Percentiles rank a stretch among this genome's conserved stretches.
Conservation (phyloP, 2,113 vertebrate species). For the Odocoileus hemionus region DNA sequence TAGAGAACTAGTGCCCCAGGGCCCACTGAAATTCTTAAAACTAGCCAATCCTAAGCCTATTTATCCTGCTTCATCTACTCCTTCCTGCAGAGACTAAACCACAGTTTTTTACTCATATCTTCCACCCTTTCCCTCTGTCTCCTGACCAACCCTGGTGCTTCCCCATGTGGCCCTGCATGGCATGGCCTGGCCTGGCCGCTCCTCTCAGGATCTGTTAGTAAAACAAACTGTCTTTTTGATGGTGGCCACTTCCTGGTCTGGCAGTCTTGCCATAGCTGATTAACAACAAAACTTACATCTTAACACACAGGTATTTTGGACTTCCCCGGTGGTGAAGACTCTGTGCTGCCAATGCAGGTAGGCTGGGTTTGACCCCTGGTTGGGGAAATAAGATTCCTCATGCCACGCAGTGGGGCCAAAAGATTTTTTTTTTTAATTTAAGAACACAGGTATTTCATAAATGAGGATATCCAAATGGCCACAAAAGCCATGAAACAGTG, state of each 20-base stretch:
- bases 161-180: not conserved
- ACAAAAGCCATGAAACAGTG: not conserved
- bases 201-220: not conserved
- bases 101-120: not conserved
- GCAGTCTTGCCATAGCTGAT: not conserved
- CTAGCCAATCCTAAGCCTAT: not conserved
- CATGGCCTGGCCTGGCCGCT: not conserved
- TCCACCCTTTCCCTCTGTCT: not conserved
- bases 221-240: not conserved
- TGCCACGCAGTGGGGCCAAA: not conserved
- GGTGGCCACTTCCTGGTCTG: not conserved
- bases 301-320: not conserved
- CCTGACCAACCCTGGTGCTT: not conserved
- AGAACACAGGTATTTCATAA: not conserved
- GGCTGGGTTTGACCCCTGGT: not conserved
- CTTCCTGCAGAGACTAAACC: not conserved
- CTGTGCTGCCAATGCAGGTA: not conserved
- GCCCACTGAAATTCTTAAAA: not conserved
- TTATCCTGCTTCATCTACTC: not conserved
- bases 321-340: not conserved
- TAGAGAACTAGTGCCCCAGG: not conserved
- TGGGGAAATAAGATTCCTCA: not conserved
- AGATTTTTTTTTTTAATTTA: not conserved
- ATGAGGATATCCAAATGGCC: not conserved
- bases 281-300: not conserved